Percentiles rank a stretch among this genome's conserved stretches.
Conservation (phyloP, 1,140 invertebrate genomes). For the Phymastichus coffea region DNA sequence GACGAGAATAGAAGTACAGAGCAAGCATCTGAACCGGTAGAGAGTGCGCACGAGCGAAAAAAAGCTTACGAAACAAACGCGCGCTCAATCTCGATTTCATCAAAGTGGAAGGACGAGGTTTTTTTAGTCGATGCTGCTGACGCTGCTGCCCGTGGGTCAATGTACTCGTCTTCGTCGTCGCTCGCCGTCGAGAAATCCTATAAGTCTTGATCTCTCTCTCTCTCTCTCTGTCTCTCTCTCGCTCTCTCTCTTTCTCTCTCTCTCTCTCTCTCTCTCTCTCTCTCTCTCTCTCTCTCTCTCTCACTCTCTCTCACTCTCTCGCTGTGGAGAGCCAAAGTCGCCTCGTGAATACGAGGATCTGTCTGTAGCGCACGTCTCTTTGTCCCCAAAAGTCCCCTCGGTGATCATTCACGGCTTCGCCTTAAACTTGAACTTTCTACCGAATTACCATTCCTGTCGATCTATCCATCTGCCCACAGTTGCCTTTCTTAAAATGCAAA, state of each 20-base stretch:
- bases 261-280: too few relatives aligned
- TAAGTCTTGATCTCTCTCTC: conserved; percentile 4
- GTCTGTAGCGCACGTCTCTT: background rate
- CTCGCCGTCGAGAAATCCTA: background rate
- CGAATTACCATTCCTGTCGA: background rate
- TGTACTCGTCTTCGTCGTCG: background rate
- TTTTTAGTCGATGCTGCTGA: conserved; percentile 8
- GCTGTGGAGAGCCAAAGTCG: too few relatives aligned
- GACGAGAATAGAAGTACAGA: too few relatives aligned
- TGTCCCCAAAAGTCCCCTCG: background rate
- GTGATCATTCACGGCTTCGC: conserved; percentile 12
- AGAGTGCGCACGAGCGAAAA: background rate
- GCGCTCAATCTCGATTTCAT: conserved; percentile 18
- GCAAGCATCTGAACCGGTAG: too few relatives aligned
- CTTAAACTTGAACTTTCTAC: conserved; percentile 17
- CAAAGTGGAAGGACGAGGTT: conserved; percentile 21
- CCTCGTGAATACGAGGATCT: too few relatives aligned
- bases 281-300: too few relatives aligned
- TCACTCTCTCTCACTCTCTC: too few relatives aligned
- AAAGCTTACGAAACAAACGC: conserved; percentile 13
- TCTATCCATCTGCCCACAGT: background rate
- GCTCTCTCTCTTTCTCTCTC: too few relatives aligned
- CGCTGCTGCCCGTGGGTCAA: conserved; percentile 19
- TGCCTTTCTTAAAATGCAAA: background rate
- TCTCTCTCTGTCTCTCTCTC: too few relatives aligned